These are phyloP conservation scores for Melanchra persicariae DNA, from an alignment of 2,888 invertebrate species.

Conservation along the genomic window DNA sequence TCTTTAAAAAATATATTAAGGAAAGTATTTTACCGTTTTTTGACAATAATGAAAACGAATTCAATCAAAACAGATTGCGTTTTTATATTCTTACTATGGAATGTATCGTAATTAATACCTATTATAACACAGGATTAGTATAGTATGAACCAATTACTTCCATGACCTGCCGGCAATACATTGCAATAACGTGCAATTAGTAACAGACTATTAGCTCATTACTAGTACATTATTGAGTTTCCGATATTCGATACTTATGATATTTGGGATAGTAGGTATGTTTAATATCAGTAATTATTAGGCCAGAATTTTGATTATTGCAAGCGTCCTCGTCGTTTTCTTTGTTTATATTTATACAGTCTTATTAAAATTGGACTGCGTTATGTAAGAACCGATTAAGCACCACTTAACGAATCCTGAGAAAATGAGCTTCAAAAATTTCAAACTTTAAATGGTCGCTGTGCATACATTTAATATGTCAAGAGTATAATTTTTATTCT, in stretches of 20 bases:
- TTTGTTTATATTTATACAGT: not conserved
- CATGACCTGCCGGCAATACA: slow-evolving; percentile 15
- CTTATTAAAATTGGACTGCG: too few species aligned
- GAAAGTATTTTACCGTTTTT: not conserved
- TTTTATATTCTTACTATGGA: not conserved
- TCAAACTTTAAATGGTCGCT: too few species aligned
- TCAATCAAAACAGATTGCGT: not conserved
- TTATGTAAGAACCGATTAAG: too few species aligned
- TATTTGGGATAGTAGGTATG: slow-evolving; percentile 8
- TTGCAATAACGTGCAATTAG: slow-evolving; percentile 48
- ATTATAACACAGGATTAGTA: slow-evolving; percentile 5
- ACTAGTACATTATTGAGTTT: slow-evolving; percentile 29
- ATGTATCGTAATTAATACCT: not conserved
- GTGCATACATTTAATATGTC: too few species aligned
- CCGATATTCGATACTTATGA: slow-evolving; percentile 19
- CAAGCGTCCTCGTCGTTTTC: not conserved
- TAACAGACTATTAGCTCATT: slow-evolving; percentile 51
- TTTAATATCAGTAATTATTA: slow-evolving; percentile 2
- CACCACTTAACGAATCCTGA: too few species aligned
- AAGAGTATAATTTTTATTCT: too few species aligned
- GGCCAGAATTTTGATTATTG: not conserved
- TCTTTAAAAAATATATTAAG: not conserved
- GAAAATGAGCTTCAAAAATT: too few species aligned
- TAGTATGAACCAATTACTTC: slow-evolving; percentile 39
- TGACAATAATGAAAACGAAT: not conserved